Evolutionary conservation across 2,888 invertebrate species (phyloP).

Genomic region (Hybos culiciformis): DNA sequence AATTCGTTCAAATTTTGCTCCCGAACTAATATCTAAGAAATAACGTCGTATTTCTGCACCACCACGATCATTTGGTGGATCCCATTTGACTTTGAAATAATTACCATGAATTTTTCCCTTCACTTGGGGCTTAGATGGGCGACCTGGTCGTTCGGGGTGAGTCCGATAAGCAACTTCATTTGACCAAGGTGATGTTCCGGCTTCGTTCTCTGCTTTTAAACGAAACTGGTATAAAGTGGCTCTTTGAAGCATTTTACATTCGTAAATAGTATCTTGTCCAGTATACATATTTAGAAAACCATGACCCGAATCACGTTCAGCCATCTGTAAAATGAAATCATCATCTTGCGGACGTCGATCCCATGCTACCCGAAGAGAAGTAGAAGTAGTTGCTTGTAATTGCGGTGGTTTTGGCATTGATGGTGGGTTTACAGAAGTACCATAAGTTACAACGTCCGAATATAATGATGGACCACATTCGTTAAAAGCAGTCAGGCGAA

Average conservation of each 20-base stretch:
- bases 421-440: constrained; percentile 70
- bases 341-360: constrained; percentile 60
- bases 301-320: constrained; percentile 51
- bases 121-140: constrained; percentile 61
- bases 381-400: constrained; percentile 48
- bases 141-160: constrained; percentile 60
- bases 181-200: constrained; percentile 73
- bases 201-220: constrained; percentile 66
- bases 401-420: constrained; percentile 63
- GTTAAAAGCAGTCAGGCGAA: constrained; percentile 73
- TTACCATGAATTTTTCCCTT: constrained; percentile 74
- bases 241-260: constrained; percentile 52
- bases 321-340: constrained; percentile 72
- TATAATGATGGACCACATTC: constrained; percentile 61
- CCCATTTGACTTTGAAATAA: constrained; percentile 71
- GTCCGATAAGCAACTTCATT: constrained; percentile 65
- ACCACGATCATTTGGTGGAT: constrained; percentile 60
- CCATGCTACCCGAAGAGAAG: constrained; percentile 59
- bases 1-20: constrained; percentile 56
- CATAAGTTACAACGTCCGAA: constrained; percentile 52
- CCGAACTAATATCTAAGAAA: constrained; percentile 56
- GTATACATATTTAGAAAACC: constrained; percentile 69
- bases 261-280: constrained; percentile 56
- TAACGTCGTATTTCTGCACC: constrained; percentile 56
- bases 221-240: constrained; percentile 73